Percentiles rank a stretch among this genome's conserved stretches.
Conservation (phyloP, 2,888 invertebrate genomes). For the Oscheius sp. region DNA sequence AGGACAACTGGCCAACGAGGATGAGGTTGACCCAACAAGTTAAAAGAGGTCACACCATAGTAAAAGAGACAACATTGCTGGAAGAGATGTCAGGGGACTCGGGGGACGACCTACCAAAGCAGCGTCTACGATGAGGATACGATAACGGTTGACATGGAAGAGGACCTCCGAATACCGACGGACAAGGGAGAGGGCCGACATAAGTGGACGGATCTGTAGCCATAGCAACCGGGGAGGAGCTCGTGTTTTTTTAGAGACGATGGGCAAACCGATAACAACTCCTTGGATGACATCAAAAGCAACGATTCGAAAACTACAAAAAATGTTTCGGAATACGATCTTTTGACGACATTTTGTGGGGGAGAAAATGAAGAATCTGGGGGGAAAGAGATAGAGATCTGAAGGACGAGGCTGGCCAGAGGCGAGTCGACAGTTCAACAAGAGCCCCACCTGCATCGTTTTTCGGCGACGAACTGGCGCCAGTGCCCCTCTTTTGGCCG, state of each 20-base stretch:
- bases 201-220: background rate
- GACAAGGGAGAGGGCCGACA: too few species aligned
- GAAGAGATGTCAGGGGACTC: background rate
- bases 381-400: background rate
- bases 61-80: background rate
- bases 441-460: background rate
- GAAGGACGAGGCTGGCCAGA: background rate
- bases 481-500: background rate
- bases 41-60: background rate
- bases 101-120: too few species aligned
- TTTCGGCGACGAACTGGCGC: background rate
- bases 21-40: too few species aligned
- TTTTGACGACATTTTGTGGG: conserved; percentile 16
- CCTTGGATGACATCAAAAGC: conserved; percentile 17
- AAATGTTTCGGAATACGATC: conserved; percentile 14
- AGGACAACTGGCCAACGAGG: background rate
- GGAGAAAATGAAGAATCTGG: background rate
- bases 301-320: conserved; percentile 21
- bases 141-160: too few species aligned
- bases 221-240: conserved; percentile 1
- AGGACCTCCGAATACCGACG: too few species aligned
- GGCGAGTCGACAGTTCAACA: too few species aligned
- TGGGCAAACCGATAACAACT: background rate
- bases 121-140: too few species aligned
- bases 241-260: background rate